Base-by-base conservation (phyloP, 2,113 vertebrate species). In the Cathartes aura region DNA sequence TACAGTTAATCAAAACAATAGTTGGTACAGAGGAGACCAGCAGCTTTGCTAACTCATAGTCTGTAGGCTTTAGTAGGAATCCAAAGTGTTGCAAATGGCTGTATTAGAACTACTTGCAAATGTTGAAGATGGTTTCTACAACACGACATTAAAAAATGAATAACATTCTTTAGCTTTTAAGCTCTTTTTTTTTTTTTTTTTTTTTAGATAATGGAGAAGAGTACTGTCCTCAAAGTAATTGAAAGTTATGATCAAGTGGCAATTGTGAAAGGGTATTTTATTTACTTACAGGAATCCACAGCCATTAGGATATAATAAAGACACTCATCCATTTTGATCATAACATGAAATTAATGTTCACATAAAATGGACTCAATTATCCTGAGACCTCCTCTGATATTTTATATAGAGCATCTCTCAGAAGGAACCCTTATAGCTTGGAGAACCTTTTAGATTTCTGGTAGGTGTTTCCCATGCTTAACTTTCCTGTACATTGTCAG, bases 241-340 rank as follows among this genome's bases (percentile, higher is more conserved):
- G 38, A 66, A 91, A 90, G 48, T 80, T 87, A 89, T 60, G 48
- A 82, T 91, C 15, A 42, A 74, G 16, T 74, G 75, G 45, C n/a
- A 87, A 22, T 52, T 75, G 36, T 82, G 52, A 87, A 92, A 91
- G 21, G 74, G 3, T 95, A 59, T 90, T 93, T 94, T 97, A 92
- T 96, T 97, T 97, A 87, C 91, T 96, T 95, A 87, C 81, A 95
- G 91, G 87, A 97, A 96, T 80, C 66, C 43, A 38, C 50, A 90
- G 70, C n/a, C 91, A 76, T 87, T 89, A 87, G 38, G 36, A 29
- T 79, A 60, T 72, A 84, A 91, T 82, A 89, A 79, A 84, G 64
- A 47, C 55, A 75, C 27, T 82, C 2, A 58, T 68, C 42, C 8
- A 5, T 10, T 89, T 82, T 82, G 81, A 87, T 90, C 48, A 62